These are phyloP conservation scores for Falco rusticolus DNA, from an alignment of 2,797 vertebrate species.

Conservation along the genomic window DNA sequence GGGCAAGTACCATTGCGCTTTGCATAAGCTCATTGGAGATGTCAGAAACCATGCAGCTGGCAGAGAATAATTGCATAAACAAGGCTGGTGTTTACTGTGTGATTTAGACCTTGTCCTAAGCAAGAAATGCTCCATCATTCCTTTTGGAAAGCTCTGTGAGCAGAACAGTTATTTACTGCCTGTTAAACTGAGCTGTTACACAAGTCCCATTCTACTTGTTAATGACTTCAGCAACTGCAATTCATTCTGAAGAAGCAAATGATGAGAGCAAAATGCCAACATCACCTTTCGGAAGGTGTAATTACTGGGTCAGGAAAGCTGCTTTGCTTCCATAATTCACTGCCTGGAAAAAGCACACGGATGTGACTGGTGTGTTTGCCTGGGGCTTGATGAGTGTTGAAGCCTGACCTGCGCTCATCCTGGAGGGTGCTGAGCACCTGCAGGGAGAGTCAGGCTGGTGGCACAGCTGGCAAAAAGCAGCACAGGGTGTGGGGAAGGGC, in stretches of 20 bases:
- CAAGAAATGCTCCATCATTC: not conserved
- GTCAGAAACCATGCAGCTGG: not conserved
- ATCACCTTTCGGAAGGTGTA: not conserved
- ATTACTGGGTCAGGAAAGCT: not conserved
- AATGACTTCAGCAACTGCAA: not conserved
- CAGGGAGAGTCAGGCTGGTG: not conserved
- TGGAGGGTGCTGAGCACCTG: not conserved
- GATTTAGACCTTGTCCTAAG: not conserved
- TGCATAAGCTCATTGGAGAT: not conserved
- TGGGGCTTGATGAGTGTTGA: not conserved
- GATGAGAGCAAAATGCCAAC: not conserved
- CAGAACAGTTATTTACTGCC: not conserved
- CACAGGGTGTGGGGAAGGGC: not conserved
- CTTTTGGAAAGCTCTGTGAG: not conserved
- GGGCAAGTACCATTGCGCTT: not conserved
- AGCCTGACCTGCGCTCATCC: not conserved
- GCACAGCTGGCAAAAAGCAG: not conserved
- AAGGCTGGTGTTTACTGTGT: not conserved
- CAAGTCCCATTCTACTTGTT: not conserved
- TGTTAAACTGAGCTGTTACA: not conserved
- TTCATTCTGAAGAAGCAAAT: not conserved
- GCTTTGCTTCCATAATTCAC: not conserved
- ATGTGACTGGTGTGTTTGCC: fast-evolving
- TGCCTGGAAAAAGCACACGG: not conserved
- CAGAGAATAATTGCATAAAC: not conserved